A percentile compares a stretch with the other conserved stretches of the same genome.
These are phyloP conservation scores for Barbus barbus DNA, from an alignment of 2,113 vertebrate species.

Conservation along the genomic window DNA sequence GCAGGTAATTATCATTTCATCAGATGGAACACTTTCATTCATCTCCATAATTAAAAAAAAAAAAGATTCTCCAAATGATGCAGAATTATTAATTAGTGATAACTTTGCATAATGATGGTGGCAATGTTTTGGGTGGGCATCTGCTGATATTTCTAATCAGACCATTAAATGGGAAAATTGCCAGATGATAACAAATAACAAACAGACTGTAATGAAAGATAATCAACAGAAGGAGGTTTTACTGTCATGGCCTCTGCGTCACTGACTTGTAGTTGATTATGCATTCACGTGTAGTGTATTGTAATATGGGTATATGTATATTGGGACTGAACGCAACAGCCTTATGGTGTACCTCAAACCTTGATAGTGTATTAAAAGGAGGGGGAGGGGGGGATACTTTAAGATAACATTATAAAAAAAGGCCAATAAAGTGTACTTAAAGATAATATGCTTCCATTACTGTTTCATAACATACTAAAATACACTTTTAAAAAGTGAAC, in stretches of 20 bases:
- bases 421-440: too few species aligned
- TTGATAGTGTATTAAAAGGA: too few species aligned
- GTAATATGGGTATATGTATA: too few species aligned
- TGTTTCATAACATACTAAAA: too few species aligned
- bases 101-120: conserved; percentile 64
- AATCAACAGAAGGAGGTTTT: conserved; percentile 63
- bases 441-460: too few species aligned
- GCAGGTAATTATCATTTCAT: conserved; percentile 60
- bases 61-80: conserved; percentile 53
- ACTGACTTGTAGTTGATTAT: not conserved
- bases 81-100: conserved; percentile 63
- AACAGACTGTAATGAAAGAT: conserved; percentile 71
- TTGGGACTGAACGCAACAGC: too few species aligned
- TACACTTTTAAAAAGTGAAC: too few species aligned
- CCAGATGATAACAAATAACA: conserved; percentile 69
- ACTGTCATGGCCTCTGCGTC: conserved; percentile 1
- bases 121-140: conserved; percentile 60
- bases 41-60: conserved; percentile 61
- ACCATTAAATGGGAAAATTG: conserved; percentile 69
- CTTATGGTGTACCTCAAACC: too few species aligned
- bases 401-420: too few species aligned
- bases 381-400: too few species aligned
- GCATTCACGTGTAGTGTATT: not conserved
- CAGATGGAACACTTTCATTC: conserved; percentile 60
- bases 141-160: conserved; percentile 66